Conservation (phyloP, 2,113 vertebrate species). For the Macrotus californicus region DNA sequence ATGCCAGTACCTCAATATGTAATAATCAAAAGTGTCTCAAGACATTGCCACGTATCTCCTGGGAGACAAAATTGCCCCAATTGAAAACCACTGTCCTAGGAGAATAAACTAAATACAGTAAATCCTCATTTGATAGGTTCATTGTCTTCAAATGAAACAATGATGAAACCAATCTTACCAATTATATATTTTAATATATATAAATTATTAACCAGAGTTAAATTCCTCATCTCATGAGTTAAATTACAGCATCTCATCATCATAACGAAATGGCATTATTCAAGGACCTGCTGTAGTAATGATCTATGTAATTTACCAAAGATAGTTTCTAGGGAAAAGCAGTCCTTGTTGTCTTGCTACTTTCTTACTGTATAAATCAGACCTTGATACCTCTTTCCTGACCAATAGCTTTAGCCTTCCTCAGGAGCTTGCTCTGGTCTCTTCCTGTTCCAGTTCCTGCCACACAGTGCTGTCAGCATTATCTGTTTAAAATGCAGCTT, state of each 20-base stretch:
- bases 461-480: neutral
- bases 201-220: neutral
- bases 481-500: neutral
- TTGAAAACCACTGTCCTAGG: neutral
- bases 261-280: neutral
- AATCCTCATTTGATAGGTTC: neutral
- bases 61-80: neutral
- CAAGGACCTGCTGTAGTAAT: neutral
- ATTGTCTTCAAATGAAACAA: neutral
- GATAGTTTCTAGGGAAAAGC: neutral
- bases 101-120: neutral
- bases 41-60: neutral
- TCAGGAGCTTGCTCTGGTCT: neutral
- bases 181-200: neutral
- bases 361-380: neutral
- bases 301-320: neutral
- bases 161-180: neutral
- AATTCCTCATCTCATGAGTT: neutral
- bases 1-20: neutral
- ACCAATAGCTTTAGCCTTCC: neutral
- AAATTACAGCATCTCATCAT: neutral
- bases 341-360: neutral
- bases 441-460: neutral
- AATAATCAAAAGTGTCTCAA: neutral
- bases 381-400: neutral